These are phyloP conservation scores for Ennomos fuscantarius DNA, from an alignment of 2,888 invertebrate species.

Conservation along the genomic window DNA sequence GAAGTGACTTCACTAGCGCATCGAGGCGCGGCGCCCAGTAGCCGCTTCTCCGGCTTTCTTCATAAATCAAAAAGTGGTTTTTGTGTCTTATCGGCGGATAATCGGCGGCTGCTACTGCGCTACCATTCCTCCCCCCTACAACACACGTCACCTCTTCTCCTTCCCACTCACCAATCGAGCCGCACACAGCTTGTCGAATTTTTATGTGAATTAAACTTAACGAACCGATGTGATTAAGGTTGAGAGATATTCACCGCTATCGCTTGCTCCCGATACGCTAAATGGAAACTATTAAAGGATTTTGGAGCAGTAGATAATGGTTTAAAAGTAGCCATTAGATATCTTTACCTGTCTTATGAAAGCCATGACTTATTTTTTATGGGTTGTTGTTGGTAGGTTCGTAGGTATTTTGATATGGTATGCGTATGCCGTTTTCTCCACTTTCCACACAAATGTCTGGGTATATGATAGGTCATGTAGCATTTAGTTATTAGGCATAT, in stretches of 20 bases:
- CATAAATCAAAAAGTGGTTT: slow-evolving; percentile 84
- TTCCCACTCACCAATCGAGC: slow-evolving; percentile 36
- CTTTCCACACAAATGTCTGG: slow-evolving; percentile 32
- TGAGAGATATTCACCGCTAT: slow-evolving; percentile 46
- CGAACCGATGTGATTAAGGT: slow-evolving; percentile 63
- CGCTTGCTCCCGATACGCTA: slow-evolving; percentile 52
- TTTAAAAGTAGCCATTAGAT: slow-evolving; percentile 26
- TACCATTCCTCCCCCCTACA: slow-evolving; percentile 47
- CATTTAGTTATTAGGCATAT: too few relatives aligned
- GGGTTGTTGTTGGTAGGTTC: background rate
- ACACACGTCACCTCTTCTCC: slow-evolving; percentile 35
- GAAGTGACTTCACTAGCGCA: slow-evolving; percentile 56
- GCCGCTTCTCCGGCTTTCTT: slow-evolving; percentile 77
- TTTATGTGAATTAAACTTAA: slow-evolving; percentile 69
- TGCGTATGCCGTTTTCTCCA: slow-evolving; percentile 31
- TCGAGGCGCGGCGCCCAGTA: slow-evolving; percentile 74
- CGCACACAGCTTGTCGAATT: slow-evolving; percentile 60
- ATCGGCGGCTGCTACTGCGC: slow-evolving; percentile 78
- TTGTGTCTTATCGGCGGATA: slow-evolving; percentile 80
- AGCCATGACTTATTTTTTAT: slow-evolving; percentile 22
- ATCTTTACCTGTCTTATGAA: slow-evolving; percentile 32
- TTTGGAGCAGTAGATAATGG: slow-evolving; percentile 61
- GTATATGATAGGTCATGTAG: too few relatives aligned
- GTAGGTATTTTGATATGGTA: slow-evolving; percentile 6
- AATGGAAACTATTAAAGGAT: slow-evolving; percentile 68